A percentile compares a stretch with the other conserved stretches of the same genome.
Evolutionary conservation across 2,113 vertebrate genomes (phyloP).

Genomic region (Thomomys bottae): DNA sequence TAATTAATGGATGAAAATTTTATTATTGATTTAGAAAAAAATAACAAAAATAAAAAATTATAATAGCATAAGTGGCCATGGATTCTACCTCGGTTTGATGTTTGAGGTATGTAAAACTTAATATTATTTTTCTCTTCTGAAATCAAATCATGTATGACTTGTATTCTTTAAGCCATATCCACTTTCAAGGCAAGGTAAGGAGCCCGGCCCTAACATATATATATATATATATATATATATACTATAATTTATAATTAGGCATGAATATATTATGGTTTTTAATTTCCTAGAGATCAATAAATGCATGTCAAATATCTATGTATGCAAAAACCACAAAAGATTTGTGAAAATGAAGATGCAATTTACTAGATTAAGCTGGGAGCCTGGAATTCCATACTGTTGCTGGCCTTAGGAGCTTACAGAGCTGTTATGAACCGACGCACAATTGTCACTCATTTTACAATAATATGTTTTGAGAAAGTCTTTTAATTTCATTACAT

Average conservation of each 20-base stretch:
- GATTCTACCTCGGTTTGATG: background rate
- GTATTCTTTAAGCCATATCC: background rate
- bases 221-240: too few species aligned
- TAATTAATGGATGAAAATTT: constrained; percentile 10
- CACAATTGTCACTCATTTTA: constrained; percentile 2
- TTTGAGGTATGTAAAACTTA: background rate
- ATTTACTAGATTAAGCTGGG: background rate
- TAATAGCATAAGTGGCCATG: background rate
- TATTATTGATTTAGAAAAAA: constrained; percentile 21
- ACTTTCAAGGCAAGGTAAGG: background rate
- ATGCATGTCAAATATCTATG: background rate
- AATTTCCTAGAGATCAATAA: background rate
- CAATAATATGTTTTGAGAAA: background rate
- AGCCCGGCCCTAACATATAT: background rate
- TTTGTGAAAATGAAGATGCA: background rate
- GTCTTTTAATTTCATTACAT: constrained; percentile 9
- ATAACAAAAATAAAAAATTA: constrained; percentile 6
- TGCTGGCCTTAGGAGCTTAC: background rate
- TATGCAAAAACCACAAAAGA: background rate
- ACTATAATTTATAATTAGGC: too few species aligned
- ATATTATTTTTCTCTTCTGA: constrained; percentile 15
- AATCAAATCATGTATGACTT: background rate
- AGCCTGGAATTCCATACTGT: background rate
- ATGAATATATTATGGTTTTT: too few species aligned
- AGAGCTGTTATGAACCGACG: background rate